Evolutionary conservation across 2,888 invertebrate species (phyloP), one percentile per base, ranked within the genome.

Genomic region (Eugnorisma glareosa): DNA sequence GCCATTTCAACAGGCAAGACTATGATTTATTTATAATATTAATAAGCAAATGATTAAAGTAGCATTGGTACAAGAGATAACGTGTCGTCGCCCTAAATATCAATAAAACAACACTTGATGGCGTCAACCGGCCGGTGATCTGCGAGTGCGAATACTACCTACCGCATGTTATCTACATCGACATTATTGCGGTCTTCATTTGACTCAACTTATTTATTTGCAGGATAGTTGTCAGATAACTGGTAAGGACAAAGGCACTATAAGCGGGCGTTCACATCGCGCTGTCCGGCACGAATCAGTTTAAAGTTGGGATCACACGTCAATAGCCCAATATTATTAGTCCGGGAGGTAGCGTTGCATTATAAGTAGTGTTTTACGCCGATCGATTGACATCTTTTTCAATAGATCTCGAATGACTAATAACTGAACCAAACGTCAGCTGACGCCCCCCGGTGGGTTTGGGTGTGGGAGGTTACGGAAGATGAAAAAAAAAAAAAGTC

Each of bases 31-130:
- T n/a, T 59, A n/a, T 21, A 63, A 48, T 73, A 67, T 21, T 21
- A 63, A 48, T 73, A 67, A 67, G 59, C 45, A 63, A 67, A 48
- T 40, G 31, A 67, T 64, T 63, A 63, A 67, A 73, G 75, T 70
- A 77, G 66, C 63, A 71, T 80, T 74, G 85, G 28, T 73, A 75
- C 70, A 54, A 45, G 24, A 81, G 91, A 91, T 91, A 91, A 89
- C 63, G 80, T 80, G 91, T 90, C 90, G 73, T 86, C 74, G 91
- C 51, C 86, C 91, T 73, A 82, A 66, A 81, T 88, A 83, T 80
- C 78, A 75, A 79, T 81, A 82, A 66, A 83, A 81, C 78, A 79
- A 64, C 66, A 72, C 67, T 37, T 54, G 57, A 64, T 18, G 75
- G 59, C 40, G 48, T 2, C 43, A 61, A 21, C 43, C 67, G 61